Percentiles rank a stretch among this genome's conserved stretches.
Conservation (phyloP, 2,113 vertebrate species). For the Tapirus terrestris region DNA sequence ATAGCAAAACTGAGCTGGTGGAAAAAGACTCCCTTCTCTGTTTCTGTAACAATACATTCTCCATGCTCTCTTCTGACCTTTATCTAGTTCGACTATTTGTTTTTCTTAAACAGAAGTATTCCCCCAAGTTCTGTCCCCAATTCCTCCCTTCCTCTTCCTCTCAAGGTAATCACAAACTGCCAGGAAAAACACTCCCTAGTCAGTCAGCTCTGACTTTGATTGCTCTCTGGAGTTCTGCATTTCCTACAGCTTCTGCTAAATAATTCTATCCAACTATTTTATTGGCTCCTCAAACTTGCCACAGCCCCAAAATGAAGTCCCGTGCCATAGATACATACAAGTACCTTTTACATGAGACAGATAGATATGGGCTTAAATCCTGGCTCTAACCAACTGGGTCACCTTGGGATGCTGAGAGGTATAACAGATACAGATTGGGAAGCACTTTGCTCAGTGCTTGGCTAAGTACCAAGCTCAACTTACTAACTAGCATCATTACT, state of each 20-base stretch:
- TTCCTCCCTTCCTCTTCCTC: not conserved
- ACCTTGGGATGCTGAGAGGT: not conserved
- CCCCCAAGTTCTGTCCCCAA: not conserved
- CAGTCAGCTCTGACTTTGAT: slow-evolving; percentile 8
- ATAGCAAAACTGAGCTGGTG: not conserved
- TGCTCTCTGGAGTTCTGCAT: slow-evolving; percentile 3
- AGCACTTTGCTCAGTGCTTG: slow-evolving; percentile 10
- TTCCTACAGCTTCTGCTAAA: not conserved
- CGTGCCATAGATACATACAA: not conserved
- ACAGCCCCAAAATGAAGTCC: not conserved
- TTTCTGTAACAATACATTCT: slow-evolving; percentile 8
- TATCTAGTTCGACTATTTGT: not conserved
- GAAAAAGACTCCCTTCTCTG: not conserved
- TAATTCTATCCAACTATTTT: slow-evolving; percentile 1
- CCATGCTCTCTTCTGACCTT: not conserved
- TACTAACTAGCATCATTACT: slow-evolving; percentile 24
- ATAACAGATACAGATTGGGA: not conserved
- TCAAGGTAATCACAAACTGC: not conserved
- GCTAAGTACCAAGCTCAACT: not conserved
- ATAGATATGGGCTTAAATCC: not conserved
- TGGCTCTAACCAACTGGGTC: not conserved
- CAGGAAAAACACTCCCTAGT: not conserved
- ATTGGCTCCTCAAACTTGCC: not conserved
- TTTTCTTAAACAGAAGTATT: slow-evolving; percentile 22
- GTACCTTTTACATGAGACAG: not conserved